phyloP scores from a whole-genome alignment of 2,113 vertebrate genomes.

The Brevimyrus niger region DNA sequence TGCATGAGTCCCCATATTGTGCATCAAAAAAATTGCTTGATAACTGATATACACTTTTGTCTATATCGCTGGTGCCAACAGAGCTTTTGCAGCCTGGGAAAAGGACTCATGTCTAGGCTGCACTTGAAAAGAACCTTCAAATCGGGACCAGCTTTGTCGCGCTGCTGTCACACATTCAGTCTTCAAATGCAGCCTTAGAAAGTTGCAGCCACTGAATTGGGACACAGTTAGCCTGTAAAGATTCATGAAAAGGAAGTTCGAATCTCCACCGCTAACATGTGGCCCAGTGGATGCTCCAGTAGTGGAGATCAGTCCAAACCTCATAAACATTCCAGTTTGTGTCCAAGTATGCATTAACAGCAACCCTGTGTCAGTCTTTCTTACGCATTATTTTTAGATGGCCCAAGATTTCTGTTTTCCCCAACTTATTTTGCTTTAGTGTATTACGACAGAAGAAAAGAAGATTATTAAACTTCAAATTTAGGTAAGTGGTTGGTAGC shows the following conservation, averaged over 20 bases:
- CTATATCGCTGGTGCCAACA: background rate
- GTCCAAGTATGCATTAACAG: background rate
- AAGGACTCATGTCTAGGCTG: background rate
- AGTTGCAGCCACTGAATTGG: background rate
- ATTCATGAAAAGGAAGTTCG: background rate
- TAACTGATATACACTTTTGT: background rate
- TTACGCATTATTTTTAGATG: background rate
- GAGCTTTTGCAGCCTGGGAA: background rate
- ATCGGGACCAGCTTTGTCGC: background rate
- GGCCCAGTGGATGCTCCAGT: background rate
- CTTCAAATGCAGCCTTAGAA: background rate
- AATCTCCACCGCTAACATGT: background rate
- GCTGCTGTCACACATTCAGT: background rate
- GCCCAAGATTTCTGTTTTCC: background rate
- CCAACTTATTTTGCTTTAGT: background rate
- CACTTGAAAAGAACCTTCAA: background rate
- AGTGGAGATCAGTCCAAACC: background rate
- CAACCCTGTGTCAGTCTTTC: background rate
- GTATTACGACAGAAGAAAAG: background rate
- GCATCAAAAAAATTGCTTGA: background rate
- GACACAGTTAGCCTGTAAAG: background rate
- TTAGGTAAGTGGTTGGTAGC: background rate
- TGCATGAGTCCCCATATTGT: background rate
- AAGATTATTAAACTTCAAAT: background rate
- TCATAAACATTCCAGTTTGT: background rate